Evolutionary conservation across 2,888 invertebrate species (phyloP).

Genomic region (Tenthredo distinguenda): DNA sequence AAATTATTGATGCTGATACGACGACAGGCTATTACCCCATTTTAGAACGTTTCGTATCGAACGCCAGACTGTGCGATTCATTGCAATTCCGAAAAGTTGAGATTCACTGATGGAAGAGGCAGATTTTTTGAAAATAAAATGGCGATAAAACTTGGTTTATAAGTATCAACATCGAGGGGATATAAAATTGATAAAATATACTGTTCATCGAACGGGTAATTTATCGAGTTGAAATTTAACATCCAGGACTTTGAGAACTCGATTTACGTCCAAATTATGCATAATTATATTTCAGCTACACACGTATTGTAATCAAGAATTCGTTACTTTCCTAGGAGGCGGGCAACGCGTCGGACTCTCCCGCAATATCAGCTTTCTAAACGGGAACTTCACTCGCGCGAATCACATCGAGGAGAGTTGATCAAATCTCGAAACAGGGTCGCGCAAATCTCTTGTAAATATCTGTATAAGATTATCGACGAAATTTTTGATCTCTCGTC

Average conservation of each 20-base stretch:
- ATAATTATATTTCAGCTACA: background rate
- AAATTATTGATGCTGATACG: background rate
- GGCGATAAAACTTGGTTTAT: too few relatives aligned
- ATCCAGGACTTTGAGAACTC: too few relatives aligned
- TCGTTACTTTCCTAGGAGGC: slow-evolving; percentile 26
- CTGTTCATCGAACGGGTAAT: too few relatives aligned
- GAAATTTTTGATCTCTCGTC: background rate
- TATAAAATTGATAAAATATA: too few relatives aligned
- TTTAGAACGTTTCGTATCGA: background rate
- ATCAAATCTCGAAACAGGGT: slow-evolving; percentile 33
- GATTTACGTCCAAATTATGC: too few relatives aligned
- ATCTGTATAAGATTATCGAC: background rate
- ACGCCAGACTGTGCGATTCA: background rate
- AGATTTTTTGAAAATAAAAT: too few relatives aligned
- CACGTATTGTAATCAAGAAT: slow-evolving; percentile 21
- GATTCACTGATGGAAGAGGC: too few relatives aligned
- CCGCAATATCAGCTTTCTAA: slow-evolving; percentile 49
- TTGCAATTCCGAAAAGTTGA: background rate
- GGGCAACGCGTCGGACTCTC: slow-evolving; percentile 15
- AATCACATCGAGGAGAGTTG: slow-evolving; percentile 23
- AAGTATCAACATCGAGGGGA: too few relatives aligned
- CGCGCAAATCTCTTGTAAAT: background rate
- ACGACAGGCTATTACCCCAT: background rate
- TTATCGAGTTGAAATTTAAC: too few relatives aligned
- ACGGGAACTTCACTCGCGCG: slow-evolving; percentile 44